Base-by-base conservation (phyloP, 1,140 invertebrate genomes). In the Cydia strobilella region DNA sequence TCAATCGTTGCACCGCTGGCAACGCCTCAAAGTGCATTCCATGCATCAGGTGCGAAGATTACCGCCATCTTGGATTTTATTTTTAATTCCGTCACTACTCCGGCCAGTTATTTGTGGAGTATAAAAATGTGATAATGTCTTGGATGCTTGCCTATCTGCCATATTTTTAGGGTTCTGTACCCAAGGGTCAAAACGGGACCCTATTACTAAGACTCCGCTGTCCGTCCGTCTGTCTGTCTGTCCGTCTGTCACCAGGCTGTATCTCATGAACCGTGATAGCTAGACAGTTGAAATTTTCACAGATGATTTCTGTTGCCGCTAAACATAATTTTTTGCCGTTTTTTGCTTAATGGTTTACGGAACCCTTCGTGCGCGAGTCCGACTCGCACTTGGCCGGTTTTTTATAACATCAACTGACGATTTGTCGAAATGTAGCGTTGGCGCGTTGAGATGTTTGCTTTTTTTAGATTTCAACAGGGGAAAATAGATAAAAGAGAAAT, bases 51-150 rank as follows among this genome's bases (percentile, higher is more conserved):
- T 69, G 65, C 18, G 65, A 66, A 66, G 25, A 18, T 35, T 35
- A 39, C 35, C 65, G 65, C 65, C 65, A 69, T 69, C 31, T 69
- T 69, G 65, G 31, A 35, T 27, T 69, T 69, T 69, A 69, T 69
- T 69, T 69, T 69, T 69, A 69, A 69, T 69, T 42, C 31, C n/a
- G 20, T 20, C 65, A 69, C 31, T 27, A 35, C 63, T 18, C 13
- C n/a, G 54, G 18, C 54, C 65, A 18, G 27, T 35, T 69, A 69
- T 69, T 69, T 69, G 1, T 31, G 31, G 31, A 35, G 2, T 31
- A 39, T 69, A 69, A 42, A 69, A 69, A 69, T 69, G 65, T 69
- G 65, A 69, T 31, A 69, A 69, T 69, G 65, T 69, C 42, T 69
- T 69, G 65, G 65, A 69, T 35, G 15, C 65, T 69, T 69, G 65